A percentile compares a stretch with the other conserved stretches of the same genome.
These are phyloP conservation scores for Chironomus tepperi DNA, from an alignment of 1,140 invertebrate genomes.

Conservation along the genomic window DNA sequence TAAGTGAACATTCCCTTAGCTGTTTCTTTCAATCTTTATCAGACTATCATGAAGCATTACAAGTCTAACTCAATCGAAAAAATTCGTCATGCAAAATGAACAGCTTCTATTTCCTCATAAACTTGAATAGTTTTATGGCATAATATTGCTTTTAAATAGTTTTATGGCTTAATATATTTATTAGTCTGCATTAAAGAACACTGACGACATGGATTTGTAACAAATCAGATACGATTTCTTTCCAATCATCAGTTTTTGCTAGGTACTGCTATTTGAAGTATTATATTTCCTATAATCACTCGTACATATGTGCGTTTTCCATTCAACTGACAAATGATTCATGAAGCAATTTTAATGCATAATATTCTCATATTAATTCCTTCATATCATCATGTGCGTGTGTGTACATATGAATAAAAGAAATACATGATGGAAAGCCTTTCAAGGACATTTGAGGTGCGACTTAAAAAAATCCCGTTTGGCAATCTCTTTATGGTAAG, in stretches of 20 bases:
- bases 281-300: not conserved
- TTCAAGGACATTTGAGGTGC: not conserved
- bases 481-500: not conserved
- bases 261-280: not conserved
- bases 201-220: not conserved
- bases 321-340: constrained; percentile 6
- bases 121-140: no score
- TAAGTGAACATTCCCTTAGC: no score
- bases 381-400: not conserved
- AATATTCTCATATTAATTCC: not conserved
- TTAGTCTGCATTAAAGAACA: not conserved
- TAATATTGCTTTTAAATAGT: no score
- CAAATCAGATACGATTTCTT: not conserved
- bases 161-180: no score
- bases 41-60: no score
- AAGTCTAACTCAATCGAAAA: no score
- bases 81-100: no score
- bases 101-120: no score
- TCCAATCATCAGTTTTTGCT: not conserved
- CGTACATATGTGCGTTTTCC: not conserved
- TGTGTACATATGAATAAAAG: not conserved
- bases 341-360: not conserved
- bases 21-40: no score
- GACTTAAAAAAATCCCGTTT: not conserved
- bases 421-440: not conserved